Evolutionary conservation across 2,888 invertebrate genomes (phyloP).

Genomic region (Molorchus minor): DNA sequence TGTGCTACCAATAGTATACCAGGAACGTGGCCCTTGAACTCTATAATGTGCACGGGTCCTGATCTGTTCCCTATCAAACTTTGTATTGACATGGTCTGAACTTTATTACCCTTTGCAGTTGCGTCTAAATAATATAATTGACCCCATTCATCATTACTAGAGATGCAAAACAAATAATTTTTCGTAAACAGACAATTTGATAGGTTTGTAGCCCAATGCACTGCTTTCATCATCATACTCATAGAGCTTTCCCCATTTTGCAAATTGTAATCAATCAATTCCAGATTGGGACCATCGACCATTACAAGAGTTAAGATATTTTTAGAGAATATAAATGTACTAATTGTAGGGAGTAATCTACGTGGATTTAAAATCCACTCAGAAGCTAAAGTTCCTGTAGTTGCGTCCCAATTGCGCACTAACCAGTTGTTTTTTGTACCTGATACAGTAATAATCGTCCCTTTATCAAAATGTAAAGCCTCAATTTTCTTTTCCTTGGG

Average conservation of each 20-base stretch:
- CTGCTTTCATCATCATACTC: conserved; percentile 67
- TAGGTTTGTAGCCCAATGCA: conserved; percentile 67
- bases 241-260: conserved; percentile 69
- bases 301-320: conserved; percentile 70
- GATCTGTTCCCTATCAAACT: conserved; percentile 35
- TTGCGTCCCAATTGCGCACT: conserved; percentile 82
- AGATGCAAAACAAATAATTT: conserved; percentile 73
- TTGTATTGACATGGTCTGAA: conserved; percentile 40
- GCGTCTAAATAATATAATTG: conserved; percentile 73
- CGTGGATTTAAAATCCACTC: conserved; percentile 74
- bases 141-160: conserved; percentile 58
- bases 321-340: conserved; percentile 64
- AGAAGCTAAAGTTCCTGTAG: conserved; percentile 76
- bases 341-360: conserved; percentile 55
- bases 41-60: conserved; percentile 34
- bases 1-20: conserved; percentile 46
- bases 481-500: conserved; percentile 72
- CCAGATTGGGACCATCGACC: conserved; percentile 71
- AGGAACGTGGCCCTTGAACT: conserved; percentile 47
- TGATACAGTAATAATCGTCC: conserved; percentile 78
- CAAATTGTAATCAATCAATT: conserved; percentile 71
- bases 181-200: conserved; percentile 69
- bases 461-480: conserved; percentile 71
- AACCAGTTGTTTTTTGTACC: conserved; percentile 72
- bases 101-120: conserved; percentile 33